Evolutionary conservation across 2,113 vertebrate species (phyloP).

Genomic region (Coregonus clupeaformis): DNA sequence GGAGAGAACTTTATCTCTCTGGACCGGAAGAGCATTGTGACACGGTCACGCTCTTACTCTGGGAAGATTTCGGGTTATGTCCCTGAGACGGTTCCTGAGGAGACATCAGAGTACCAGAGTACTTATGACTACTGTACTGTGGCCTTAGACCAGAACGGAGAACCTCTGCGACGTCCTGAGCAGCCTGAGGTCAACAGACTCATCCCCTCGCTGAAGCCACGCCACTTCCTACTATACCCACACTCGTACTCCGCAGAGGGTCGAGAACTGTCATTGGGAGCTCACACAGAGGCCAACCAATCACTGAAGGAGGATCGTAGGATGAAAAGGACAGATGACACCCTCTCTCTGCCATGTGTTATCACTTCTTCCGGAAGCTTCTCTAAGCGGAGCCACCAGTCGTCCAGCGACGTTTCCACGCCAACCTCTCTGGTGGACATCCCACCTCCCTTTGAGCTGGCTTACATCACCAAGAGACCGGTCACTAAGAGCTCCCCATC

Average conservation of each 20-base stretch:
- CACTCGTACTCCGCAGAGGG: conserved; percentile 85
- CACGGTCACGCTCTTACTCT: conserved; percentile 88
- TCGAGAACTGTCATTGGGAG: conserved; percentile 73
- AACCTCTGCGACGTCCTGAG: conserved; percentile 64
- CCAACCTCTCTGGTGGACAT: conserved; percentile 89
- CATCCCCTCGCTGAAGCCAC: conserved; percentile 77
- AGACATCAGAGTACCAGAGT: conserved; percentile 78
- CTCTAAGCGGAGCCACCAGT: conserved; percentile 82
- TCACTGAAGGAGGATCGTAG: conserved; percentile 65
- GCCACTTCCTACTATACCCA: conserved; percentile 83
- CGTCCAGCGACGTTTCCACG: conserved; percentile 82
- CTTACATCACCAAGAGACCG: conserved; percentile 92
- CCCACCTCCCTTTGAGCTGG: conserved; percentile 95
- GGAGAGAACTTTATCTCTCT: conserved; percentile 76
- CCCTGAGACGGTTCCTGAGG: conserved; percentile 95
- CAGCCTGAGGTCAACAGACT: conserved; percentile 62
- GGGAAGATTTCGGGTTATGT: conserved; percentile 89
- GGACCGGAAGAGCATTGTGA: conserved; percentile 74
- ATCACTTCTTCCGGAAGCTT: conserved; percentile 91
- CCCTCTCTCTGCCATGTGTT: conserved; percentile 84
- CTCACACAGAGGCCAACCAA: conserved; percentile 70
- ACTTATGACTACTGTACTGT: conserved; percentile 72
- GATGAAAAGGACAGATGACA: conserved; percentile 82
- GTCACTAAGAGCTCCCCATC: conserved; percentile 96
- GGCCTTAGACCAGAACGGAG: conserved; percentile 65